Percentiles rank a stretch among this genome's conserved stretches.
These are phyloP conservation scores for Falco biarmicus DNA, from an alignment of 2,797 vertebrate genomes.

Conservation along the genomic window DNA sequence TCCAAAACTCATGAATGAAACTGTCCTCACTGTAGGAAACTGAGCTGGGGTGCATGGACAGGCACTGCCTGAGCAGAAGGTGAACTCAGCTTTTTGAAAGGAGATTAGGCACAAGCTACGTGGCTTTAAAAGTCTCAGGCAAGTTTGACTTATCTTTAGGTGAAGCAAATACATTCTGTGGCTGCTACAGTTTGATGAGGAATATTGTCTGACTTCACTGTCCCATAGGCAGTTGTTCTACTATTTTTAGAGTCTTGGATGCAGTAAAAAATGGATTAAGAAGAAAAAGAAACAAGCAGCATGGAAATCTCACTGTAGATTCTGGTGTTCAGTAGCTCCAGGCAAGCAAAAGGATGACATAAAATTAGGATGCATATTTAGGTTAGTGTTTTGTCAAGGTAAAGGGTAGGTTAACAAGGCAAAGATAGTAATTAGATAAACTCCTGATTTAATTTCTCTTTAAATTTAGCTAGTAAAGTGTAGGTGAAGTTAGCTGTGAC, in stretches of 20 bases:
- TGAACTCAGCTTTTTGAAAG: background rate
- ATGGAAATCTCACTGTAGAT: background rate
- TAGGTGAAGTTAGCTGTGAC: background rate
- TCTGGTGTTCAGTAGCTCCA: background rate
- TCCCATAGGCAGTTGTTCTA: background rate
- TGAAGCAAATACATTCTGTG: background rate
- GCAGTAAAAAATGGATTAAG: background rate
- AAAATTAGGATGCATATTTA: conserved; percentile 5
- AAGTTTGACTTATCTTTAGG: background rate
- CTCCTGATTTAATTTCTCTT: background rate
- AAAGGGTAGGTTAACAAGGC: background rate
- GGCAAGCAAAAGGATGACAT: background rate
- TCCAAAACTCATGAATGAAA: background rate
- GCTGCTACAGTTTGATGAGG: background rate
- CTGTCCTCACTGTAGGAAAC: accelerated
- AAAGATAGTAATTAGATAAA: conserved; percentile 28
- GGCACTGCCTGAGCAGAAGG: background rate
- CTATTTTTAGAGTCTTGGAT: background rate
- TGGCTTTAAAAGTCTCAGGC: background rate
- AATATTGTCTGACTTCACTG: background rate
- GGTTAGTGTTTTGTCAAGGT: conserved; percentile 21
- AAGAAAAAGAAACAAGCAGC: background rate
- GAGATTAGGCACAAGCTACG: background rate
- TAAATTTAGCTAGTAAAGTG: too few relatives aligned
- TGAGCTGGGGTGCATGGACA: background rate